Evolutionary conservation across 2,113 vertebrate species (phyloP).

Genomic region (Illadopsis cleaveri): DNA sequence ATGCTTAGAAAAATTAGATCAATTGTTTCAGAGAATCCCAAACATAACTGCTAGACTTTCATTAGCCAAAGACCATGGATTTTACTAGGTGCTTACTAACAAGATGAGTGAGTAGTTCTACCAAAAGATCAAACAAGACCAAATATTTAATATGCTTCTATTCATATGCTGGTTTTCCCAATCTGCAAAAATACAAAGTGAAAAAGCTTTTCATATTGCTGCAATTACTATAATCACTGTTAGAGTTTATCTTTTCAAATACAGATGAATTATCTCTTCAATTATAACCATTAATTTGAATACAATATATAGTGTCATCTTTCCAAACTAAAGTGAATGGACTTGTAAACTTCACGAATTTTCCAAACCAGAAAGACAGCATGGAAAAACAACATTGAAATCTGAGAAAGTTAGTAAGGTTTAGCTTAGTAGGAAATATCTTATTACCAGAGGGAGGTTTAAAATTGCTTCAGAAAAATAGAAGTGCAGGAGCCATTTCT

Average conservation of each 20-base stretch:
- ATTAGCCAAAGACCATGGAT: slow-evolving; percentile 45
- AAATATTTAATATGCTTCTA: slow-evolving; percentile 57
- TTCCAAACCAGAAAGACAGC: slow-evolving; percentile 4
- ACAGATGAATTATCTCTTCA: neutral
- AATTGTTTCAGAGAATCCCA: slow-evolving; percentile 18
- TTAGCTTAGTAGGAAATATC: slow-evolving; percentile 34
- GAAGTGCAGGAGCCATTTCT: neutral
- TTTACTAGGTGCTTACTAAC: slow-evolving; percentile 65
- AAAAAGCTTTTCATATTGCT: neutral
- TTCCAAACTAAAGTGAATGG: neutral
- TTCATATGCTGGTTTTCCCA: slow-evolving; percentile 35
- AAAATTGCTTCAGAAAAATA: slow-evolving; percentile 16
- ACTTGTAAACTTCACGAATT: neutral
- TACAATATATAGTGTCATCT: neutral
- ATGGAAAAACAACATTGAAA: neutral
- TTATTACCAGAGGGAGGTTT: slow-evolving; percentile 12
- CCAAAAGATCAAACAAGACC: slow-evolving; percentile 54
- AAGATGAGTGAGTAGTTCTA: slow-evolving; percentile 37
- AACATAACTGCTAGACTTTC: neutral
- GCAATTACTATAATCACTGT: neutral
- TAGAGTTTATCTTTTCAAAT: neutral
- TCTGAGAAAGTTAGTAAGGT: slow-evolving; percentile 10
- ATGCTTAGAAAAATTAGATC: neutral
- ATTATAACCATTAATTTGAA: neutral
- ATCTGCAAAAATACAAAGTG: slow-evolving; percentile 25